Percentiles rank a stretch among this genome's conserved stretches.
Evolutionary conservation across 92 coral and sea anemone species (phyloP).

Genomic region (Zoanthus sociatus): DNA sequence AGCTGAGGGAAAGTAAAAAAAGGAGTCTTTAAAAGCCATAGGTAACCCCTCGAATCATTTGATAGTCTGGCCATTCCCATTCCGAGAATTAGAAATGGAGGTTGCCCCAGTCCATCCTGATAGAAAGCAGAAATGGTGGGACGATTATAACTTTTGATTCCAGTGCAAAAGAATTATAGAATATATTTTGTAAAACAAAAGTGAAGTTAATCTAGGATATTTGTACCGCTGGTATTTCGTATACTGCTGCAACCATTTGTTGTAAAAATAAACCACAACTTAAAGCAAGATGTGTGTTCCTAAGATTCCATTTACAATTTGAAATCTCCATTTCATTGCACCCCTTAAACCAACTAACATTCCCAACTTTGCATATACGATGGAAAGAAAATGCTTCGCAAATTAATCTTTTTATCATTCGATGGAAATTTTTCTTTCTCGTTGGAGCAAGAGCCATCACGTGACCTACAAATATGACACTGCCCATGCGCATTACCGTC

Average conservation of each 20-base stretch:
- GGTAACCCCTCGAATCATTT: not conserved
- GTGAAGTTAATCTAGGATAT: slow-evolving; percentile 52
- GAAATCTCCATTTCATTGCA: no score
- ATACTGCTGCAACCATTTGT: slow-evolving; percentile 51
- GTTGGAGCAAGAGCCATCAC: no score
- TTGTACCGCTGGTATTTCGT: slow-evolving; percentile 57
- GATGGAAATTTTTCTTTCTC: no score
- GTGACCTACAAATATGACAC: no score
- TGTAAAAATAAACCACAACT: slow-evolving; percentile 47
- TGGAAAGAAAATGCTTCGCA: no score
- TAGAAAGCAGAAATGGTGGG: not conserved
- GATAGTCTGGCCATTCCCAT: not conserved
- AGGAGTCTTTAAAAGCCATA: not conserved
- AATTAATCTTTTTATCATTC: no score
- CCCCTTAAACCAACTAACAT: no score
- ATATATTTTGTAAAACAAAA: slow-evolving; percentile 72
- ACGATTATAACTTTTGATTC: slow-evolving; percentile 34
- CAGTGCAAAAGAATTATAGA: slow-evolving; percentile 44
- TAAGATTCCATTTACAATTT: not conserved
- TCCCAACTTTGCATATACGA: no score
- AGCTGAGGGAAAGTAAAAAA: not conserved
- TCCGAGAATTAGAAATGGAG: not conserved
- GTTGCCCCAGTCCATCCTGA: not conserved
- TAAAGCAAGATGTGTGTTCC: not conserved
- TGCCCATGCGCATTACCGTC: no score